Percentiles rank a stretch among this genome's conserved stretches.
Conservation (phyloP, 1,140 invertebrate species). For the Camponotus floridanus region DNA sequence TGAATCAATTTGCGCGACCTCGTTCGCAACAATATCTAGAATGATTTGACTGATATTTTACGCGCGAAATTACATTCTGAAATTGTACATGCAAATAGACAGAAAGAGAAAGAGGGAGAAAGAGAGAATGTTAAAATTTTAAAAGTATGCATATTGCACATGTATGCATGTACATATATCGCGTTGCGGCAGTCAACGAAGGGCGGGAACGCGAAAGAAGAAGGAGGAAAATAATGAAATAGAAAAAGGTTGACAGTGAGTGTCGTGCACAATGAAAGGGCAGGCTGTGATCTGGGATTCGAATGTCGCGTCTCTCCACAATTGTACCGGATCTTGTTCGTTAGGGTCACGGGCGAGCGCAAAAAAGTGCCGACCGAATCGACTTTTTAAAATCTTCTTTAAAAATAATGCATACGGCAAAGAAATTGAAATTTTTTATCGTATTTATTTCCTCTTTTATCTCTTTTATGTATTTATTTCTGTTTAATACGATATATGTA, state of each 20-base stretch:
- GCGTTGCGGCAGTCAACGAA: slow-evolving; percentile 23
- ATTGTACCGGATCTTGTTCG: slow-evolving; percentile 55
- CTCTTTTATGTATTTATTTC: not conserved
- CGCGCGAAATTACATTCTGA: not conserved
- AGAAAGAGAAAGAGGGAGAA: not conserved
- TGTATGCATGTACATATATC: not conserved
- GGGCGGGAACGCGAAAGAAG: slow-evolving; percentile 11
- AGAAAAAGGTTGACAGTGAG: not conserved
- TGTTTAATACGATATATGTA: not conserved
- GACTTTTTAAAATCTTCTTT: not conserved
- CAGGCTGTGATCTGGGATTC: slow-evolving; percentile 59
- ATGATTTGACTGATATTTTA: not conserved
- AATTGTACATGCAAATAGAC: not conserved
- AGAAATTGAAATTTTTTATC: not conserved
- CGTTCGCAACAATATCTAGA: slow-evolving; percentile 1
- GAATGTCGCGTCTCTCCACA: slow-evolving; percentile 48
- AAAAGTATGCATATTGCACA: slow-evolving; percentile 3
- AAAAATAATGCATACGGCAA: not conserved
- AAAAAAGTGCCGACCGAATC: not conserved
- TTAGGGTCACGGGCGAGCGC: not conserved
- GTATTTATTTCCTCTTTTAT: not conserved
- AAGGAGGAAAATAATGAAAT: not conserved
- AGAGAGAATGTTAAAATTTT: not conserved
- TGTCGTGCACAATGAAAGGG: slow-evolving; percentile 52
- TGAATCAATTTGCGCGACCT: not conserved